These are phyloP conservation scores for Sesamia inferens DNA, from an alignment of 2,888 invertebrate species.

Conservation along the genomic window DNA sequence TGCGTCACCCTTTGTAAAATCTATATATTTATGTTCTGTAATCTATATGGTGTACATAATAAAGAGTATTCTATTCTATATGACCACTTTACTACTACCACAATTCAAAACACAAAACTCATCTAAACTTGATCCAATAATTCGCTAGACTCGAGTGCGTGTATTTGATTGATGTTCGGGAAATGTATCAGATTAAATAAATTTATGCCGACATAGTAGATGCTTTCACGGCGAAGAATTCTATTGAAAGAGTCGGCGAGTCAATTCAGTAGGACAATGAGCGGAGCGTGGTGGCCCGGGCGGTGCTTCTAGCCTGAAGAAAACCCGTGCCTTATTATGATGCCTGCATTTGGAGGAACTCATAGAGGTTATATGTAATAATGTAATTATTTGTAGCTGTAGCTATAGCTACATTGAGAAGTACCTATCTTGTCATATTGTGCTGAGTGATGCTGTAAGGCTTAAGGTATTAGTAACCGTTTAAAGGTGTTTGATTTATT, in stretches of 20 bases:
- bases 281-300: conserved; percentile 63
- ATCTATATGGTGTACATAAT: no score
- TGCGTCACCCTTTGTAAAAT: no score
- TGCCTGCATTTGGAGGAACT: conserved; percentile 47
- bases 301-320: conserved; percentile 10
- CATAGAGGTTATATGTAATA: conserved; percentile 45
- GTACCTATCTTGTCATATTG: not conserved
- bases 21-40: no score
- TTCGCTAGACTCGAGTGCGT: conserved; percentile 67
- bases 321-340: conserved; percentile 1
- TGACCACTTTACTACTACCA: not conserved
- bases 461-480: not conserved
- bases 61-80: no score
- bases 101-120: conserved; percentile 16
- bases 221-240: conserved; percentile 82
- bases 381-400: not conserved
- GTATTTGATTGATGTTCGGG: conserved; percentile 81
- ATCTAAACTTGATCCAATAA: conserved; percentile 59
- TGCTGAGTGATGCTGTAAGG: not conserved
- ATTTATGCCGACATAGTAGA: conserved; percentile 79
- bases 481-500: not conserved
- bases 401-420: not conserved
- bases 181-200: conserved; percentile 85
- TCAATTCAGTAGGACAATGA: conserved; percentile 86
- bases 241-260: conserved; percentile 78